A percentile compares a stretch with the other conserved stretches of the same genome.
Evolutionary conservation across 2,888 invertebrate species (phyloP).

Genomic region (Phyto melanocephala): DNA sequence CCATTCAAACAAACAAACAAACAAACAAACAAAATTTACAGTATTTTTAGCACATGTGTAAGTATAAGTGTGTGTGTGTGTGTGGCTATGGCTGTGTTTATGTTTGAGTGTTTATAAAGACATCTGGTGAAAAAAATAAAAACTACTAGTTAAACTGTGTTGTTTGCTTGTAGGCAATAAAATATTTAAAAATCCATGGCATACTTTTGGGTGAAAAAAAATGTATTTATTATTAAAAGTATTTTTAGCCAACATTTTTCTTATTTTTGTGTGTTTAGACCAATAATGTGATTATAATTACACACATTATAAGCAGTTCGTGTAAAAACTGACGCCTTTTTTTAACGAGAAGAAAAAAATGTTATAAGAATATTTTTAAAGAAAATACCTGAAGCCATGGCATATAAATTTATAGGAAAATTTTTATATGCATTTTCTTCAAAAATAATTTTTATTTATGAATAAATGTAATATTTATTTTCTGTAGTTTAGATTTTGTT

Average conservation of each 20-base stretch:
- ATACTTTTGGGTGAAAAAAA: conserved; percentile 29
- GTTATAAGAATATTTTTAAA: not conserved
- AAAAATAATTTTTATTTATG: too few relatives aligned
- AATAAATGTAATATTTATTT: too few relatives aligned
- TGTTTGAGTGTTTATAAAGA: not conserved
- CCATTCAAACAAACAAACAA: not conserved
- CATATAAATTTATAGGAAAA: not conserved
- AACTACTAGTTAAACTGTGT: not conserved
- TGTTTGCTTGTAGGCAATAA: conserved; percentile 35
- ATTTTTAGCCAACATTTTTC: not conserved
- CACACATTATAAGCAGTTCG: not conserved
- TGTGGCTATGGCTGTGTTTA: too few relatives aligned
- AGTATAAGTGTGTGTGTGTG: not conserved
- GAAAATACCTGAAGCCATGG: not conserved
- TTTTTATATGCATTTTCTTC: too few relatives aligned
- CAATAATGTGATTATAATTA: conserved; percentile 4
- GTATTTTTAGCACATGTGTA: not conserved
- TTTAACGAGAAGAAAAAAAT: not conserved
- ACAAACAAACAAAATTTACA: not conserved
- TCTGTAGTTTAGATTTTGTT: too few relatives aligned
- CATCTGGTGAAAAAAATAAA: not conserved
- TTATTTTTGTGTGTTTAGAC: not conserved
- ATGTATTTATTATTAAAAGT: not conserved
- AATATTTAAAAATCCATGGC: conserved; percentile 47
- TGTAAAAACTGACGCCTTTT: conserved; percentile 1